Base-by-base conservation (phyloP, 2,797 vertebrate species). In the Xiphophorus birchmanni region DNA sequence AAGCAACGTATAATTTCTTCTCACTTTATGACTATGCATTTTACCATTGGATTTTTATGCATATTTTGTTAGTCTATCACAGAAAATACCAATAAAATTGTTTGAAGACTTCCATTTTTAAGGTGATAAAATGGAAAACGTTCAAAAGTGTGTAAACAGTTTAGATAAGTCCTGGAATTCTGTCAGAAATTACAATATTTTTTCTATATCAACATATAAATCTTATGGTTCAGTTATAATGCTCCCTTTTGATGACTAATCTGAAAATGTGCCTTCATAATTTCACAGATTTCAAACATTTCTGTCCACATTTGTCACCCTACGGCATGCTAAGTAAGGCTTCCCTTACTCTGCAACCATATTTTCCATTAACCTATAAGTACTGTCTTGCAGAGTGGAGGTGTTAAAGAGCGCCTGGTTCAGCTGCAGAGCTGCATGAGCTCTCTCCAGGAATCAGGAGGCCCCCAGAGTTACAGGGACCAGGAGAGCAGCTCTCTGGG, bases 401-500 rank as follows among this genome's bases (percentile, higher is more conserved):
- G 91, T 23, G 91, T 95, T 48, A 95, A 91, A 73, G 93, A 95
- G 80, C 96, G 93, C 11, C 92, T 96, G 2, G 90, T 93, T 82
- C 95, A 93, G 90, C 93, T 96, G 79, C 95, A 96, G 93, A 94
- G 83, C 79, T 96, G 96, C 90, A 96, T 96, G 95, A 88, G 78
- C 76, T 92, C 95, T 76, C 80, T 96, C 85, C 95, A 95, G 86
- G 94, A 95, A 80, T 91, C 94, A 3, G 90, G 89, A 74, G 88
- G 82, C 29, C 87, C 86, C 75, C 84, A 84, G 94, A 89, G 86
- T 69, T 90, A 82, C 0, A 80, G 82, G 44, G 87, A 84, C 73
- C 93, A 93, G 81, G 92, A 93, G n/a, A 91, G 82, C 77, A 86
- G 89, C 84, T 94, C 95, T 75, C 92, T 96, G 12, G 93, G 94